Percentiles rank a stretch among this genome's conserved stretches.
These are phyloP conservation scores for Euzophera pinguis DNA, from an alignment of 2,888 invertebrate genomes.

Conservation along the genomic window DNA sequence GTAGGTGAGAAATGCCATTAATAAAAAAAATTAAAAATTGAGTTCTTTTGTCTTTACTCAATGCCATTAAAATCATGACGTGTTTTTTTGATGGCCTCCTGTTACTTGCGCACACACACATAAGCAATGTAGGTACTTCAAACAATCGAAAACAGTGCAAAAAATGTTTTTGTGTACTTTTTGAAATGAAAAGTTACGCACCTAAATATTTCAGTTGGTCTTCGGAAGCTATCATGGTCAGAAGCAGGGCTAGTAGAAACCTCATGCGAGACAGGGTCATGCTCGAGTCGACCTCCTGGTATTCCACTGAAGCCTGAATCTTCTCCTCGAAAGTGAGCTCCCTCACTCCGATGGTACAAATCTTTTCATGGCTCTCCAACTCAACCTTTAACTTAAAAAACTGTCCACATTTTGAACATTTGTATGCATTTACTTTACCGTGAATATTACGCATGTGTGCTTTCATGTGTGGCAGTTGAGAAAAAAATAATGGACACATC, in stretches of 20 bases:
- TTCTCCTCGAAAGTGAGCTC: slow-evolving; percentile 44
- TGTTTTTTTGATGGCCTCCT: slow-evolving; percentile 37
- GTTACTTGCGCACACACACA: slow-evolving; percentile 64
- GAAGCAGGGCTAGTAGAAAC: slow-evolving; percentile 87
- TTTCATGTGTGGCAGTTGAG: slow-evolving; percentile 92
- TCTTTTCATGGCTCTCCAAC: slow-evolving; percentile 82
- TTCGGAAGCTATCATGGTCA: slow-evolving; percentile 91
- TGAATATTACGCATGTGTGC: slow-evolving; percentile 93
- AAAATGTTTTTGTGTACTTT: slow-evolving; percentile 24
- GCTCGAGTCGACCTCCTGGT: slow-evolving; percentile 64
- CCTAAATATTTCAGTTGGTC: slow-evolving; percentile 88
- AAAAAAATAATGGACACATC: slow-evolving; percentile 86
- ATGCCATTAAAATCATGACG: slow-evolving; percentile 15
- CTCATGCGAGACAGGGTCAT: slow-evolving; percentile 88
- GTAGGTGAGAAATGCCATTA: slow-evolving; percentile 30
- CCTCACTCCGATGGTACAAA: slow-evolving; percentile 57
- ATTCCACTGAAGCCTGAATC: slow-evolving; percentile 39
- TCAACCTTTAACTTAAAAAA: slow-evolving; percentile 89
- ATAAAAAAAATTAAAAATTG: slow-evolving; percentile 11
- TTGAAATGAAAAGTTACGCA: slow-evolving; percentile 69
- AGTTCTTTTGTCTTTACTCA: slow-evolving; percentile 3
- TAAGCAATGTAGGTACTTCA: slow-evolving; percentile 58
- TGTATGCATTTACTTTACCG: slow-evolving; percentile 87
- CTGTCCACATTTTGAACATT: slow-evolving; percentile 85
- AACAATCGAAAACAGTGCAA: slow-evolving; percentile 50